A percentile compares a stretch with the other conserved stretches of the same genome.
Conservation (phyloP, 1,140 invertebrate genomes). For the Pachypsylla venusta region DNA sequence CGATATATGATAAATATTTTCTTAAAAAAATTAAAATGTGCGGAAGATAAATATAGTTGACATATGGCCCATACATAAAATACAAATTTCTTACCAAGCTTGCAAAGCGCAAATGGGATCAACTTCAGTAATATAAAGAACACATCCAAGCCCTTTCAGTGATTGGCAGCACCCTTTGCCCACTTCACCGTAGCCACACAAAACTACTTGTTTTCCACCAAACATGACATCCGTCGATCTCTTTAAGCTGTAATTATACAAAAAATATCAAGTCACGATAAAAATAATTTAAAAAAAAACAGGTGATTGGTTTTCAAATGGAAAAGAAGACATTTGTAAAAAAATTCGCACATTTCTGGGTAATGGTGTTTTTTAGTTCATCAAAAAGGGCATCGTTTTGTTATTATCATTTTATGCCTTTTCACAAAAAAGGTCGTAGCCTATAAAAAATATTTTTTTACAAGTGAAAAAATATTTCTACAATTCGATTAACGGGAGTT, state of each 20-base stretch:
- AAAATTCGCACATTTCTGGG: no score
- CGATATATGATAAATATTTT: neutral
- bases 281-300: no score
- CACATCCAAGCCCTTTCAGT: constrained; percentile 83
- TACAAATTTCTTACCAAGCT: constrained; percentile 51
- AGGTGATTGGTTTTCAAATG: no score
- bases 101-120: constrained; percentile 97
- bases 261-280: no score
- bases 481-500: no score
- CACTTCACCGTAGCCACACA: constrained; percentile 96
- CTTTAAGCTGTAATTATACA: constrained; percentile 58
- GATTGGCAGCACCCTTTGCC: constrained; percentile 95
- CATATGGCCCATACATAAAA: constrained; percentile 8
- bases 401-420: no score
- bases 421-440: no score
- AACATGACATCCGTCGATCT: constrained; percentile 96
- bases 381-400: no score
- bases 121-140: constrained; percentile 92
- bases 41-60: constrained; percentile 13
- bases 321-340: no score
- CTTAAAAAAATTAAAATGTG: neutral
- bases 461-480: no score
- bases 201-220: constrained; percentile 89
- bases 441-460: no score
- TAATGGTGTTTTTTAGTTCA: no score